These are phyloP conservation scores for Rousettus madagascariensis DNA, from an alignment of 2,797 vertebrate genomes.

Conservation along the genomic window DNA sequence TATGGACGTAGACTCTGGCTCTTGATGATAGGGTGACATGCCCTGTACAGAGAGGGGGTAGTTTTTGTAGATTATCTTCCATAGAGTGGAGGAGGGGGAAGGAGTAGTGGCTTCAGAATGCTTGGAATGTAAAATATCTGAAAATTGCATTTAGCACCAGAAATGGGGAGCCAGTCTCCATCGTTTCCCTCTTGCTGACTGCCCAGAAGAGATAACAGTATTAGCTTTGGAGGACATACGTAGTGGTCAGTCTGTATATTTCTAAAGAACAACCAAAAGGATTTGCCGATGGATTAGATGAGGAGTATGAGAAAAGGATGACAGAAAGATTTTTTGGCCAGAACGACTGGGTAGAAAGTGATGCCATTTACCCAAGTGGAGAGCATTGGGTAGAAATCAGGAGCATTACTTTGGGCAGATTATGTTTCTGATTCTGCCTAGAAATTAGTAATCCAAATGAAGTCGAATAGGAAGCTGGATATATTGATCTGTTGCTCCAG, in stretches of 20 bases:
- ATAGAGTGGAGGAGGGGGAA: background rate
- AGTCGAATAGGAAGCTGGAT: background rate
- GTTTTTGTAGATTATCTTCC: background rate
- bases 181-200: background rate
- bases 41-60: background rate
- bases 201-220: background rate
- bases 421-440: background rate
- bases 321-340: background rate
- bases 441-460: background rate
- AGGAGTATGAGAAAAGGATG: background rate
- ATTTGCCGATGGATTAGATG: background rate
- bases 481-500: background rate
- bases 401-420: background rate
- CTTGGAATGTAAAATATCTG: slow-evolving; percentile 1
- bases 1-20: background rate
- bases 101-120: background rate
- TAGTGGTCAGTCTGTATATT: background rate
- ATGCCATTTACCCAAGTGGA: background rate
- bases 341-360: background rate
- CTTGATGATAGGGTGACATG: background rate
- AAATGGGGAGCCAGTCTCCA: background rate
- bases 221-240: background rate
- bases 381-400: background rate
- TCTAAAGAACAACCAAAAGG: background rate
- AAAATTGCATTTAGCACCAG: background rate